A percentile compares a stretch with the other conserved stretches of the same genome.
Conservation (phyloP, 35 echinoderm and acorn worm species). For the Ophiothrix spiculata region DNA sequence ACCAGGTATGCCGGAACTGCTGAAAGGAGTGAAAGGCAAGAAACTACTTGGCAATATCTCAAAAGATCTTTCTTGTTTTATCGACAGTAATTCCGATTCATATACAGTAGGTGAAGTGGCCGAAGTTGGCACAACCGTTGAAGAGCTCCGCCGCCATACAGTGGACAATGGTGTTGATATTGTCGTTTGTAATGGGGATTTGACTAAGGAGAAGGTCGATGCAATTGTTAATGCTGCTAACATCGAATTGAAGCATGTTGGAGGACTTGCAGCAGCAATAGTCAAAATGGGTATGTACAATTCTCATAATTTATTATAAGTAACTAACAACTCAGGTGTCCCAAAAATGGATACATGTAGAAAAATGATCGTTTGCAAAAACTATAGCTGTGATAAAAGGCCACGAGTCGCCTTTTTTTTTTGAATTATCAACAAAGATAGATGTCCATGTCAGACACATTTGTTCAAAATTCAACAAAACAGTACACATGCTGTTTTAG, state of each 20-base stretch:
- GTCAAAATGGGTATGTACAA: slow-evolving; percentile 41
- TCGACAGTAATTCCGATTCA: slow-evolving; percentile 12
- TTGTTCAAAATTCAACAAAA: too few species aligned
- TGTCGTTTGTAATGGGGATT: slow-evolving; percentile 43
- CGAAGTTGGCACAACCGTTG: background rate
- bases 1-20: slow-evolving; percentile 37
- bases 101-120: background rate
- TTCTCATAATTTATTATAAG: too few species aligned
- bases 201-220: slow-evolving; percentile 38
- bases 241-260: slow-evolving; percentile 26
- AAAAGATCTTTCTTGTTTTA: slow-evolving; percentile 24
- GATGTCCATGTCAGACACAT: too few species aligned
- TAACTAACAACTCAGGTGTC: too few species aligned
- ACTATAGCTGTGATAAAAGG: too few species aligned
- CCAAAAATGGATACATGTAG: too few species aligned
- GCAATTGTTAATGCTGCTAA: slow-evolving; percentile 60
- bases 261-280: slow-evolving; percentile 39
- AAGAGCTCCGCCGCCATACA: background rate
- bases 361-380: too few species aligned
- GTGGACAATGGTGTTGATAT: background rate
- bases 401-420: too few species aligned
- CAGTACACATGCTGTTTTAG: too few species aligned
- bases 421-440: too few species aligned
- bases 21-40: slow-evolving; percentile 35
- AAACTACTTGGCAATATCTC: slow-evolving; percentile 23